Percentiles rank a stretch among this genome's conserved stretches.
These are phyloP conservation scores for Micronycteris hirsuta DNA, from an alignment of 2,113 vertebrate genomes.

Conservation along the genomic window DNA sequence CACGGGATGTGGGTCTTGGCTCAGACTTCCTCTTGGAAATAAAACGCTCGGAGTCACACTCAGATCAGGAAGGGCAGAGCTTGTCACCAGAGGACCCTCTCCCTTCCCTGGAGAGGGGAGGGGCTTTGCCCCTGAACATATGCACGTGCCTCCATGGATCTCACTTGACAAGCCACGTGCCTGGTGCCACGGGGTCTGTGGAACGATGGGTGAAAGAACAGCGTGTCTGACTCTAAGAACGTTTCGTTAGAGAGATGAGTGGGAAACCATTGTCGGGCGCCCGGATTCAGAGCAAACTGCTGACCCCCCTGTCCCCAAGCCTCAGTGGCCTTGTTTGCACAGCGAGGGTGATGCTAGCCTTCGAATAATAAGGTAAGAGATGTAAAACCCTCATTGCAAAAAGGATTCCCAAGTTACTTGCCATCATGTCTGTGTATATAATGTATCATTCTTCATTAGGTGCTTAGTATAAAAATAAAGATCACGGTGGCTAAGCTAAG, in stretches of 20 bases:
- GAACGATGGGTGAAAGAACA: background rate
- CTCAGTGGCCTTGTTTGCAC: background rate
- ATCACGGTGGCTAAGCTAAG: background rate
- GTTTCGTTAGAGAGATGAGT: background rate
- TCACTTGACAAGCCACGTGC: background rate
- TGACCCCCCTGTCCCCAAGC: background rate
- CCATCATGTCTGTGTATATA: background rate
- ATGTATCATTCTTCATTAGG: background rate
- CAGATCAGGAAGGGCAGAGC: background rate
- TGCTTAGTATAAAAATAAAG: background rate
- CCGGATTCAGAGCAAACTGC: background rate
- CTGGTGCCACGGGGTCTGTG: accelerated
- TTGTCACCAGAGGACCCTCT: too few relatives aligned
- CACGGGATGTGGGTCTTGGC: accelerated
- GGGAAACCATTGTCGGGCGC: background rate
- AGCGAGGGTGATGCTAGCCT: background rate
- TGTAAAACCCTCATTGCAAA: background rate
- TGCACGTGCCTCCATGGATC: accelerated
- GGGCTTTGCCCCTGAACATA: background rate
- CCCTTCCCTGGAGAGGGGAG: too few relatives aligned
- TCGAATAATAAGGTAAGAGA: background rate
- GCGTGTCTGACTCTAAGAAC: background rate
- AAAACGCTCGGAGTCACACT: background rate
- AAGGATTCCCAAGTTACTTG: background rate
- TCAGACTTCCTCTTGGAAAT: background rate